A percentile compares a stretch with the other conserved stretches of the same genome.
phyloP scores from a whole-genome alignment of 2,797 vertebrate genomes.

The Enteromius fasciolatus region DNA sequence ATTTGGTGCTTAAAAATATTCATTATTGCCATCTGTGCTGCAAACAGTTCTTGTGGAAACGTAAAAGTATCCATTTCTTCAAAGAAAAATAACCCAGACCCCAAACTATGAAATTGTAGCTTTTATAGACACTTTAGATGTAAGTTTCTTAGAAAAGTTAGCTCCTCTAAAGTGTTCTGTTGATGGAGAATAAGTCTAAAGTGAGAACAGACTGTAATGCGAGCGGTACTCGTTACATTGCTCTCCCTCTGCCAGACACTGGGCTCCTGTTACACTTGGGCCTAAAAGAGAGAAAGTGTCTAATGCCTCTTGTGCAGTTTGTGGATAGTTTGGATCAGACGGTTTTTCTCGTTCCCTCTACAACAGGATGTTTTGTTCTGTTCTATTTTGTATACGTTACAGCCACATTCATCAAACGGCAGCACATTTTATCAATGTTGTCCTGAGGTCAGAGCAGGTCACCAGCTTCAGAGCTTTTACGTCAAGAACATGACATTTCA shows the following conservation, averaged over 20 bases:
- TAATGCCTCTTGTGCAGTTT: conserved; percentile 5
- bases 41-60: neutral
- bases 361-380: conserved; percentile 1
- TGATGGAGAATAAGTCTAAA: conserved; percentile 5
- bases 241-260: conserved; percentile 9
- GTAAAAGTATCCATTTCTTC: neutral
- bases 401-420: neutral
- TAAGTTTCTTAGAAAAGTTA: neutral
- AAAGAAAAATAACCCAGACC: neutral
- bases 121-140: neutral
- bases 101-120: neutral
- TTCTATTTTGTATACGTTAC: neutral
- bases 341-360: neutral
- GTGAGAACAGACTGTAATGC: conserved; percentile 48
- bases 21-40: neutral
- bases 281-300: conserved; percentile 40
- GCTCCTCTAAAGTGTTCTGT: neutral
- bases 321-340: neutral
- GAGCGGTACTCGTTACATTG: conserved; percentile 39
- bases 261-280: conserved; percentile 36
- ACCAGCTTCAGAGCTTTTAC: conserved; percentile 13
- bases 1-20: neutral
- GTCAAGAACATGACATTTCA: neutral
- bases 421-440: neutral
- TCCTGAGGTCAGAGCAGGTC: conserved; percentile 3